Base-by-base conservation (phyloP, 2,888 invertebrate genomes). In the Erynnis tages region DNA sequence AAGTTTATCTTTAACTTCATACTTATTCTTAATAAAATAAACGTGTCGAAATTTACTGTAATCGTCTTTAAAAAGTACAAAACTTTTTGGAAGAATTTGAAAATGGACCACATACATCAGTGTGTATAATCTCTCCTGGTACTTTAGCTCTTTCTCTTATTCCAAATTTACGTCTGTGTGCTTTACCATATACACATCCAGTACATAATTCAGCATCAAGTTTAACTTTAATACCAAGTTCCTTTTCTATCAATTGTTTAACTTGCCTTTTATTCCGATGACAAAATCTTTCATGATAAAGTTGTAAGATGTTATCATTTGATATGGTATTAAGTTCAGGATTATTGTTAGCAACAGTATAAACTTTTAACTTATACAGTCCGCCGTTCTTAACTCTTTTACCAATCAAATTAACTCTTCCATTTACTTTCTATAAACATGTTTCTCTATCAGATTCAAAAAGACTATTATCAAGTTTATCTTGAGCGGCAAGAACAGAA, bases 101-200 rank as follows among this genome's bases (percentile, higher is more conserved):
- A 13, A 55, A 52, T 5, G 60, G 55, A 29, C 56, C 54, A 29
- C 57, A 56, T 6, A 53, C 43, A 45, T 59, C 52, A 14, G 48
- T 45, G 14, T 30, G 29, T 21, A 34, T 17, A 16, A 34, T 6
- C 3, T 34, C 34, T 16, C 34, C 34, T 14, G 16, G 34, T 16
- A 7, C 7, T 14, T 8, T 11, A 6, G 30, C 30, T 30, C 30
- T n/a, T 11, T 10, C 13, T 30, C 30, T 30, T 6, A 11, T 30
- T 5, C 34, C 34, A 5, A 34, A 34, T 16, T 34, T 34, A 5
- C 8, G 34, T 34, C 34, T 34, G 16, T 34, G 34, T 7, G 16
- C 6, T 34, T 34, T 34, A 8, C 34, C 34, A 34, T 16, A 34
- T 8, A 34, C 8, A 2, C 34, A 34, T 7, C 34, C 16, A 10